Conservation (phyloP, 1,140 invertebrate species). For the Megalonaias nervosa region DNA sequence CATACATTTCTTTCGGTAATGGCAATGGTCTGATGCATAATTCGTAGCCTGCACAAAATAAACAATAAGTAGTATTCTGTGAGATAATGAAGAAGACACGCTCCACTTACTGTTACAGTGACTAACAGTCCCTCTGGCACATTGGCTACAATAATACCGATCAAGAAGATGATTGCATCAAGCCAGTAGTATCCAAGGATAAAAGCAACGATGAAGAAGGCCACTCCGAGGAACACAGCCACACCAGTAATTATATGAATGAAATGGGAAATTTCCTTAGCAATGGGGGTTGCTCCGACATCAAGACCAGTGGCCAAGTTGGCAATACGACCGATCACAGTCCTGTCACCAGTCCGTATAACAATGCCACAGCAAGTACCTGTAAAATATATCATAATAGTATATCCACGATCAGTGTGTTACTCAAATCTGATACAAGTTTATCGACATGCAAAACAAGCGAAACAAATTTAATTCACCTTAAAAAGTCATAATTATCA, state of each 20-base stretch:
- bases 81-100: too few relatives aligned
- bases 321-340: conserved; percentile 98
- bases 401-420: too few relatives aligned
- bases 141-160: conserved; percentile 98
- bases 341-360: conserved; percentile 96
- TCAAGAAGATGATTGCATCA: conserved; percentile 97
- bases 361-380: conserved; percentile 95
- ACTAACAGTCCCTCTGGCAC: conserved; percentile 97
- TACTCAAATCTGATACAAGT: too few relatives aligned
- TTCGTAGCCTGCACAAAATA: too few relatives aligned
- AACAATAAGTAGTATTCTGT: too few relatives aligned
- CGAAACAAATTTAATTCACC: too few relatives aligned
- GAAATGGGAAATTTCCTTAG: conserved; percentile 98
- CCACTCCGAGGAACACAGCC: conserved; percentile 96
- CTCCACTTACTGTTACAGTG: conserved; percentile 89
- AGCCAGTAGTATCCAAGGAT: conserved; percentile 97
- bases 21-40: too few relatives aligned
- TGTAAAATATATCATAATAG: conserved; percentile 26
- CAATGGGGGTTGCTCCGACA: conserved; percentile 96
- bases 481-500: too few relatives aligned
- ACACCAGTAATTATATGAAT: conserved; percentile 98
- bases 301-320: conserved; percentile 95
- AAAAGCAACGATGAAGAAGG: conserved; percentile 97
- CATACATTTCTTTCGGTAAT: too few relatives aligned
- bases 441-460: too few relatives aligned